Percentiles rank a stretch among this genome's conserved stretches.
Conservation (phyloP, 2,797 vertebrate species). For the Falco peregrinus region DNA sequence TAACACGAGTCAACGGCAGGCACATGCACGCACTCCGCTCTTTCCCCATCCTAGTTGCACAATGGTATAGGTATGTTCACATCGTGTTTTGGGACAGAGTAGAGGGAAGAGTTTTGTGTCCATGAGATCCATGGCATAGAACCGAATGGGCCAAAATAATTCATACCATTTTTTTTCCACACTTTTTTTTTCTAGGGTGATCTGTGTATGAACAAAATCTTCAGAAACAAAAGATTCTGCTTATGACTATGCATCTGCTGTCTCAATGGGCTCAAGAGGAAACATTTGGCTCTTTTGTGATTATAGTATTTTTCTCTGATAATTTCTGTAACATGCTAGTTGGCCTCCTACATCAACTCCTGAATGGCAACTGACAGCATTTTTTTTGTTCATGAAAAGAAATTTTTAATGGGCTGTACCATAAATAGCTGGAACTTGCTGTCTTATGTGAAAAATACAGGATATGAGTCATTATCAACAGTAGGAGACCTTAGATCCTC, state of each 20-base stretch:
- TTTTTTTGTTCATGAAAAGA: slow-evolving; percentile 65
- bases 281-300: slow-evolving; percentile 49
- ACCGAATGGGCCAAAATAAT: neutral
- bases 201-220: slow-evolving; percentile 4
- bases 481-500: slow-evolving; percentile 58
- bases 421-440: slow-evolving; percentile 72
- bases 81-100: neutral
- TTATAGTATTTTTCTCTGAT: slow-evolving; percentile 51
- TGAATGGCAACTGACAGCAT: slow-evolving; percentile 57
- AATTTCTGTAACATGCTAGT: slow-evolving; percentile 45
- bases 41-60: neutral
- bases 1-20: neutral
- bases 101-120: accelerated
- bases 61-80: neutral
- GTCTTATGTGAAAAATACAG: slow-evolving; percentile 61
- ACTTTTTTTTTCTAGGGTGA: neutral
- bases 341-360: slow-evolving; percentile 57
- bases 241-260: slow-evolving; percentile 7
- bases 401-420: slow-evolving; percentile 58
- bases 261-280: slow-evolving; percentile 27
- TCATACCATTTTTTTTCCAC: neutral
- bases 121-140: neutral
- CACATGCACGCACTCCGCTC: accelerated
- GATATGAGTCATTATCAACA: slow-evolving; percentile 67
- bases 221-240: neutral